A percentile compares a stretch with the other conserved stretches of the same genome.
Evolutionary conservation across 2,797 vertebrate genomes (phyloP).

Genomic region (Sebastes variabilis): DNA sequence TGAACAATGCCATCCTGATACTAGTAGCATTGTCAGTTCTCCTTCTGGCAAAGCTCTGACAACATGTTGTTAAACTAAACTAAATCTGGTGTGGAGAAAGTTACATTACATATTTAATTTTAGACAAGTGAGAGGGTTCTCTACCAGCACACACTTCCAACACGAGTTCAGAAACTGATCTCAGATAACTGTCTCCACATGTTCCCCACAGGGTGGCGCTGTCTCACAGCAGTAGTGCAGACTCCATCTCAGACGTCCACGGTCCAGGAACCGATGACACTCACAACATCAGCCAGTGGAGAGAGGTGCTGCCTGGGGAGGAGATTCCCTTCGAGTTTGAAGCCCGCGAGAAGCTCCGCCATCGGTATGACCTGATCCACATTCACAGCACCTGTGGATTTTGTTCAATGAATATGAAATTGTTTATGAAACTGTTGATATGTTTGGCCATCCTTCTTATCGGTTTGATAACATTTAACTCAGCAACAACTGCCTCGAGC

Average conservation of each 20-base stretch:
- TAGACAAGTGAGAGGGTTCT: background rate
- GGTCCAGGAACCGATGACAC: slow-evolving; percentile 87
- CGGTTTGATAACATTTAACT: too few relatives aligned
- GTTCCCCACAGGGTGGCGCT: slow-evolving; percentile 88
- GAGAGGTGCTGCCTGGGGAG: slow-evolving; percentile 92
- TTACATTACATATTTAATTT: background rate
- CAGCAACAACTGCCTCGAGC: too few relatives aligned
- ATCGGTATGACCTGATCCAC: slow-evolving; percentile 67
- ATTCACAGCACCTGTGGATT: background rate
- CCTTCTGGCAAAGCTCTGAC: background rate
- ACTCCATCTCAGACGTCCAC: slow-evolving; percentile 87
- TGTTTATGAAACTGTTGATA: too few relatives aligned
- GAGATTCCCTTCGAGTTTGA: slow-evolving; percentile 98
- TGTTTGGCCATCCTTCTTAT: too few relatives aligned
- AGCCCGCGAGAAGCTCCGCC: slow-evolving; percentile 91
- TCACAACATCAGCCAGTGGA: slow-evolving; percentile 95
- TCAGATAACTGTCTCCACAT: background rate
- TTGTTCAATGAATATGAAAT: too few relatives aligned
- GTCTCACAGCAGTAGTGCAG: slow-evolving; percentile 95
- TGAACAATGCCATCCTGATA: background rate
- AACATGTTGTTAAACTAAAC: background rate
- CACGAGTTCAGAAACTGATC: too few relatives aligned
- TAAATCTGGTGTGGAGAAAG: background rate
- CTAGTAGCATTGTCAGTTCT: background rate
- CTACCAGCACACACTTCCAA: background rate